Percentiles rank a stretch among this genome's conserved stretches.
Conservation (phyloP, 2,113 vertebrate species). For the Pseudorectes ferrugineus region DNA sequence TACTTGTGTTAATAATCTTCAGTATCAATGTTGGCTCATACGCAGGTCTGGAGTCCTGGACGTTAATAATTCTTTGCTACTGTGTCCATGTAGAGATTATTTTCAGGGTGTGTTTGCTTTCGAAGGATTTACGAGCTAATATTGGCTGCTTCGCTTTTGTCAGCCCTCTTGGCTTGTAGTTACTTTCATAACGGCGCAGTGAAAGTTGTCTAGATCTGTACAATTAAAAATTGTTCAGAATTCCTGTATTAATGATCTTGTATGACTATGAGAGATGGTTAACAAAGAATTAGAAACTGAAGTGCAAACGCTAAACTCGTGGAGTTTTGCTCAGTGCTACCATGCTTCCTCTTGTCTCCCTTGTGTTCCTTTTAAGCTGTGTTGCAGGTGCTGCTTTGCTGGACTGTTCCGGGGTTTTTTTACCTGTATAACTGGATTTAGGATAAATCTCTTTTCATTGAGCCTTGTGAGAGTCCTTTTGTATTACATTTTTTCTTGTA, state of each 20-base stretch:
- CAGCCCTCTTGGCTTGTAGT: accelerated
- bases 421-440: neutral
- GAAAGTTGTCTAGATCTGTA: accelerated
- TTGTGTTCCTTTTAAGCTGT: neutral
- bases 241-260: accelerated
- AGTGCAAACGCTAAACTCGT: neutral
- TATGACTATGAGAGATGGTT: neutral
- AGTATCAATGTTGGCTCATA: accelerated
- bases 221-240: neutral
- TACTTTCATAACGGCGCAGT: accelerated
- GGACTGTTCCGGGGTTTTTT: neutral
- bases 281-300: neutral
- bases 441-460: neutral
- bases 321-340: neutral
- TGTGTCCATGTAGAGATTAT: neutral
- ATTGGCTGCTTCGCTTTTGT: neutral
- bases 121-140: neutral
- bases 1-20: accelerated
- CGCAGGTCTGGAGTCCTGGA: accelerated
- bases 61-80: neutral
- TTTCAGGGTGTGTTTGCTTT: accelerated
- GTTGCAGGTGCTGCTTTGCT: neutral
- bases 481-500: neutral
- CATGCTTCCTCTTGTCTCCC: neutral
- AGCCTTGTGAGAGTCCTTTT: neutral